Evolutionary conservation across 2,113 vertebrate genomes (phyloP), one percentile per base, ranked within the genome.

Genomic region (Oreochromis spilurus): DNA sequence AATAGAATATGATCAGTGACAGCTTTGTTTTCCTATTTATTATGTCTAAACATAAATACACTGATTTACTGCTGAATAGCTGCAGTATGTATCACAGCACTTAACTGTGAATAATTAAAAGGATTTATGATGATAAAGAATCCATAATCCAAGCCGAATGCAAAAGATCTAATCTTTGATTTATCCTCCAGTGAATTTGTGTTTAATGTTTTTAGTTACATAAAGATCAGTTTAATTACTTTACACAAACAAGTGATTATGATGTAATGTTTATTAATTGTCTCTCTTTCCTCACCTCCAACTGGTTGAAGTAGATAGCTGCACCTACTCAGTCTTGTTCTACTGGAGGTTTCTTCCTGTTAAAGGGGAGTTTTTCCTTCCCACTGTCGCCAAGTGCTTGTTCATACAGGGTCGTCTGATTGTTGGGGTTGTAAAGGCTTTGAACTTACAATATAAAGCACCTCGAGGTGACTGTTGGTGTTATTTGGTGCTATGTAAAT

Each of bases 381-480:
- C 57, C 57, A 31, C 26, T 60, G 29, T 60, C 3, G 16, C 16
- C 29, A 60, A 19, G 57, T 17, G 3, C 57, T 16, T 31, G 26
- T 0, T 60, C 57, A 60, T 6, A 19, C 29, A 8, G 29, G 5
- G 0, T 34, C 0, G 1, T 34, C 57, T 60, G 16, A 60, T 60
- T 60, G 26, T 60, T 60, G 57, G 57, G 29, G 29, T 34, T 19
- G 29, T 19, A 10, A 60, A 34, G 57, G 57, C 13, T 34, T 60
- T 34, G 14, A 60, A n/a, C 60, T 38, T 13, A 21, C 3, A 38
- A 62, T 36, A 62, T 12, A 4, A 36, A 65, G 34, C 34, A 38
- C 4, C 4, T 12, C 0, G 17, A 0, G 2, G 17, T 36, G 60
- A 65, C 6, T 38, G 34, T 65, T 65, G 31, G 36, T n/a, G 10